Percentiles rank a stretch among this genome's conserved stretches.
These are phyloP conservation scores for Lithophane ornitopus DNA, from an alignment of 2,888 invertebrate species.

Conservation along the genomic window DNA sequence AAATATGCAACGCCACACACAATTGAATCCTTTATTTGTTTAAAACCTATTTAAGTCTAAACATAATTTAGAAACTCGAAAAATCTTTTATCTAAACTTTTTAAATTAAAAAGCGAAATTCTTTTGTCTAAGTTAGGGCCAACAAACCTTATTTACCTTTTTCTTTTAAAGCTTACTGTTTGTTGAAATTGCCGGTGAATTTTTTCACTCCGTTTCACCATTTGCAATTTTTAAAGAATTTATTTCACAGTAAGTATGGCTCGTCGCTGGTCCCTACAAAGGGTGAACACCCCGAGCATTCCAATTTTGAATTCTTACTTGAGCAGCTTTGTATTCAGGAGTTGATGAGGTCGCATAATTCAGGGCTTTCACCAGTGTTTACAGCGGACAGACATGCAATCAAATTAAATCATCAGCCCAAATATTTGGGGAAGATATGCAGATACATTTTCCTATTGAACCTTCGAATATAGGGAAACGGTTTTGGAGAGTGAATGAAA, in stretches of 20 bases:
- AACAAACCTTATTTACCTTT: conserved; percentile 68
- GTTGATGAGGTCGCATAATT: conserved; percentile 65
- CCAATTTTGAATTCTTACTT: conserved; percentile 69
- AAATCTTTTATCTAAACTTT: conserved; percentile 69
- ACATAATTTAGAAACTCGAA: conserved; percentile 57
- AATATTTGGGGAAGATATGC: conserved; percentile 28
- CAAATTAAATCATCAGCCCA: conserved; percentile 36
- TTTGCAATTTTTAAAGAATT: conserved; percentile 58
- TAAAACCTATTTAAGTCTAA: conserved; percentile 58
- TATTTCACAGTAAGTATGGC: conserved; percentile 56
- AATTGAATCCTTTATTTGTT: conserved; percentile 52
- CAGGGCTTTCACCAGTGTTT: conserved; percentile 45
- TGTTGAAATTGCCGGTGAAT: conserved; percentile 58
- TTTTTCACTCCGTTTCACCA: conserved; percentile 41
- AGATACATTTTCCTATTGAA: conserved; percentile 17
- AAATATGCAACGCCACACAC: conserved; percentile 47
- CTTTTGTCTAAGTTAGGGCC: conserved; percentile 65
- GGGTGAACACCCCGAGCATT: conserved; percentile 68
- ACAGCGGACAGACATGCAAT: conserved; percentile 45
- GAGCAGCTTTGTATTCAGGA: conserved; percentile 61
- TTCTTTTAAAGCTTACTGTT: conserved; percentile 60
- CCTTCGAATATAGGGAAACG: conserved; percentile 11
- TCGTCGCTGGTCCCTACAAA: conserved; percentile 53
- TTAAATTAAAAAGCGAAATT: conserved; percentile 72
- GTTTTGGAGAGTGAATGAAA: neutral